These are phyloP conservation scores for Eilema caniola DNA, from an alignment of 2,888 invertebrate species.

Conservation along the genomic window DNA sequence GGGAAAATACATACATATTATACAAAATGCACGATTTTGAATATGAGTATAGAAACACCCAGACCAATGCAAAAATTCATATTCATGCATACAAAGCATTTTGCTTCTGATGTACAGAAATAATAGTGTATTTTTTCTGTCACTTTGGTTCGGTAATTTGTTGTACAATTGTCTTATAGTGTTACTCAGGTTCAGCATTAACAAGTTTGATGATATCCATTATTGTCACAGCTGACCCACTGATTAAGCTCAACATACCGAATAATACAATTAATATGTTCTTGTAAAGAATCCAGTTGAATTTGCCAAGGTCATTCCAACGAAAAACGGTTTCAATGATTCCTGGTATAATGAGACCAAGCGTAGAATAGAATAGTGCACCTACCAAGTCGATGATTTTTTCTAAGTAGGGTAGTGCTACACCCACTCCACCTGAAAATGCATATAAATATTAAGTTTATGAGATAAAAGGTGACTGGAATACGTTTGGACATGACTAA, in stretches of 20 bases:
- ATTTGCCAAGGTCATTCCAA: constrained; percentile 90
- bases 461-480: no score
- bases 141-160: not conserved
- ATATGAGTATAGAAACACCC: no score
- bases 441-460: not conserved
- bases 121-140: not conserved
- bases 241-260: constrained; percentile 88
- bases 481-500: no score
- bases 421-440: constrained; percentile 88
- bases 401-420: constrained; percentile 87
- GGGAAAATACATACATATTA: no score
- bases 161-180: not conserved
- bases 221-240: constrained; percentile 85
- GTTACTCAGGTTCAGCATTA: constrained; percentile 77
- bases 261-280: constrained; percentile 88
- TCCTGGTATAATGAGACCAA: constrained; percentile 93
- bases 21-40: no score
- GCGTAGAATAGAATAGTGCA: constrained; percentile 88
- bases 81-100: not conserved
- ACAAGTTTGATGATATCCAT: constrained; percentile 69
- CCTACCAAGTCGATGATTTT: constrained; percentile 83
- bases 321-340: constrained; percentile 90
- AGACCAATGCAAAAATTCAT: no score
- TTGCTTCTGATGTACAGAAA: not conserved
- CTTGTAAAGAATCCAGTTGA: constrained; percentile 90